phyloP scores from a whole-genome alignment of 2,888 invertebrate genomes.

The Drosophila nr. perissopoda region DNA sequence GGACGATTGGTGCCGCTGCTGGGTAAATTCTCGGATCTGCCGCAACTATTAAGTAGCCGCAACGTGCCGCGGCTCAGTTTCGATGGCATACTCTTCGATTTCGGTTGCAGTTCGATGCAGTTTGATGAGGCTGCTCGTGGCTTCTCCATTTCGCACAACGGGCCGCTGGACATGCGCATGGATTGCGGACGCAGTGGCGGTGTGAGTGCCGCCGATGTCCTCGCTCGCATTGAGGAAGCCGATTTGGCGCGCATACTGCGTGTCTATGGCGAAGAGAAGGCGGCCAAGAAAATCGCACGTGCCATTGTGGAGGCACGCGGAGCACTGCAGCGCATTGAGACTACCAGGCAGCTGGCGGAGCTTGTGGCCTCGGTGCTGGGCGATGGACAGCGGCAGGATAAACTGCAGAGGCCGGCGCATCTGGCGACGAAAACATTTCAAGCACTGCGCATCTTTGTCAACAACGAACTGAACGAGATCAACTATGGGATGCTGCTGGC shows the following conservation, averaged over 20 bases:
- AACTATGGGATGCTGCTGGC: constrained; percentile 94
- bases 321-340: constrained; percentile 90
- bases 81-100: constrained; percentile 96
- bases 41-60: constrained; percentile 87
- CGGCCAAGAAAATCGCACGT: constrained; percentile 93
- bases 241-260: constrained; percentile 94
- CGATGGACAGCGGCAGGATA: constrained; percentile 88
- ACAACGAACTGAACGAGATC: constrained; percentile 97
- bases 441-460: constrained; percentile 97
- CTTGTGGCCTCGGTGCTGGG: constrained; percentile 88
- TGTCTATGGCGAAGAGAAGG: constrained; percentile 95
- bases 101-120: constrained; percentile 98
- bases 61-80: constrained; percentile 88
- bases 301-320: constrained; percentile 94
- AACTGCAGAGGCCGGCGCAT: constrained; percentile 91
- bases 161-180: constrained; percentile 98
- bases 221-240: constrained; percentile 91
- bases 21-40: constrained; percentile 95
- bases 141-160: constrained; percentile 93
- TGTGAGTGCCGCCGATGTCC: constrained; percentile 94
- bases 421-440: constrained; percentile 96
- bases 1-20: constrained; percentile 91
- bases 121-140: constrained; percentile 93
- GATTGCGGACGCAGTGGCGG: constrained; percentile 90
- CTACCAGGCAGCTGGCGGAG: constrained; percentile 93